Evolutionary conservation across 2,113 vertebrate species (phyloP).

Genomic region (Guaruba guarouba): DNA sequence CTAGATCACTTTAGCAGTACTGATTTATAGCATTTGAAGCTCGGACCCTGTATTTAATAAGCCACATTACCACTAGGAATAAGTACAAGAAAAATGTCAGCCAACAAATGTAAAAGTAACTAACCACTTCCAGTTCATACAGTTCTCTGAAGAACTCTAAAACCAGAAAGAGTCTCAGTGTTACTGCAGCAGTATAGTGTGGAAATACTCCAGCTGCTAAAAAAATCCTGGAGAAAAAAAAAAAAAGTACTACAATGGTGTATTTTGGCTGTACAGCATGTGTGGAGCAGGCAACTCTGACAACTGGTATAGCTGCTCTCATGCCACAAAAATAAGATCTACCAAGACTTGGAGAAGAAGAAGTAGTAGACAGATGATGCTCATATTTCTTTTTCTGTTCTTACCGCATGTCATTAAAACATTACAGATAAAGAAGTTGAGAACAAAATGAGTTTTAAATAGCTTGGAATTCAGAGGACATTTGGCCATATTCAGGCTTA

Average conservation of each 20-base stretch:
- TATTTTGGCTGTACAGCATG: neutral
- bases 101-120: neutral
- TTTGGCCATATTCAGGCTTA: neutral
- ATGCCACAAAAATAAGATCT: neutral
- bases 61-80: neutral
- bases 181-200: neutral
- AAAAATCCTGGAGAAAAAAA: neutral
- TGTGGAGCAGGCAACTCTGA: neutral
- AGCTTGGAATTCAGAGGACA: neutral
- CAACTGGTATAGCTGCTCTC: neutral
- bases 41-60: neutral
- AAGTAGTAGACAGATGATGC: neutral
- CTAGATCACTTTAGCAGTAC: neutral
- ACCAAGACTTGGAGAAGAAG: neutral
- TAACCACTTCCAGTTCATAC: neutral
- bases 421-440: neutral
- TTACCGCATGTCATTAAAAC: neutral
- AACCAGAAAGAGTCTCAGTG: neutral
- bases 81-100: constrained; percentile 20
- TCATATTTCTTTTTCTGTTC: neutral
- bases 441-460: neutral
- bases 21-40: neutral
- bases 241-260: neutral
- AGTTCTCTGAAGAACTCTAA: neutral
- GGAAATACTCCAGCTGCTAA: neutral